Percentiles rank a stretch among this genome's conserved stretches.
These are phyloP conservation scores for Microplitis demolitor DNA, from an alignment of 1,140 invertebrate species.

Conservation along the genomic window DNA sequence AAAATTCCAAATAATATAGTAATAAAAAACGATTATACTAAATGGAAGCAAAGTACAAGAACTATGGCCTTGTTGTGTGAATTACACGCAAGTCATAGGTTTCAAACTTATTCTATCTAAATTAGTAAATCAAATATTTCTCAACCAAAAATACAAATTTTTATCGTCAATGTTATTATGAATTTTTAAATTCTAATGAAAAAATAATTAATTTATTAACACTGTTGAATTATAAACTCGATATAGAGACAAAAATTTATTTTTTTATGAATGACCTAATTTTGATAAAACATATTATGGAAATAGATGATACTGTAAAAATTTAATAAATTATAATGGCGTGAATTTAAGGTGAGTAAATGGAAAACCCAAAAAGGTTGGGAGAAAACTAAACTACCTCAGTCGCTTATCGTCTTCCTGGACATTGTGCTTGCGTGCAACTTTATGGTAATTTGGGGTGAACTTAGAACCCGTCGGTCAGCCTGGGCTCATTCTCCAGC, in stretches of 20 bases:
- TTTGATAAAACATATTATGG: not conserved
- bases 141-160: not conserved
- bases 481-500: constrained; percentile 39
- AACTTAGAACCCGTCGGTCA: constrained; percentile 53
- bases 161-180: too few relatives aligned
- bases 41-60: not conserved
- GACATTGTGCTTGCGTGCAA: constrained; percentile 56
- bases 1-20: not conserved
- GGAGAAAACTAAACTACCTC: constrained; percentile 25
- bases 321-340: not conserved
- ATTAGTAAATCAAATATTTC: constrained; percentile 11
- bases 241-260: not conserved
- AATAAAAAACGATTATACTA: not conserved
- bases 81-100: not conserved
- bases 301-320: too few relatives aligned
- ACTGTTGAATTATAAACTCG: too few relatives aligned
- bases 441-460: constrained; percentile 56
- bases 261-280: not conserved
- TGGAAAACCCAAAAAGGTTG: constrained; percentile 20
- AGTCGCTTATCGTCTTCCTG: constrained; percentile 57
- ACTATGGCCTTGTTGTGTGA: not conserved
- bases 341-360: not conserved
- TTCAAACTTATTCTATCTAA: constrained; percentile 5
- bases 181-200: too few relatives aligned
- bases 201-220: too few relatives aligned